These are phyloP conservation scores for Uloborus plumipes DNA, from an alignment of 2,888 invertebrate species.

Conservation along the genomic window DNA sequence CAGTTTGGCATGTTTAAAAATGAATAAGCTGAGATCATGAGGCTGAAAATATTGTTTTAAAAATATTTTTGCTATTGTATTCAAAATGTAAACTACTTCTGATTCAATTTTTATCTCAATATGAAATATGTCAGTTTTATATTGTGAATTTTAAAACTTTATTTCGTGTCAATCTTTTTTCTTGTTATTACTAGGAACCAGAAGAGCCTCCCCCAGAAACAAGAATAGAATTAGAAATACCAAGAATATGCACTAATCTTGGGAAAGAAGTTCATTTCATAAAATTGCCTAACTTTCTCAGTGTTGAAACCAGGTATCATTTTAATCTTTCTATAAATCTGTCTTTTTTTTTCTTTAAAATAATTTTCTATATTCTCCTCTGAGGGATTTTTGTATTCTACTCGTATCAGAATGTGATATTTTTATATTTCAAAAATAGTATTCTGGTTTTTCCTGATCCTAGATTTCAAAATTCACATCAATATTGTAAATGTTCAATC, in stretches of 20 bases:
- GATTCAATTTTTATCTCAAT: background rate
- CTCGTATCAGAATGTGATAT: no score
- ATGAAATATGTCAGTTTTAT: background rate
- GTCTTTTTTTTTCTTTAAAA: background rate
- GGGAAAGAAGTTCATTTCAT: slow-evolving; percentile 95
- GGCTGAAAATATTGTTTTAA: background rate
- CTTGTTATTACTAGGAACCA: slow-evolving; percentile 70
- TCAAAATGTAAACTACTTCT: background rate
- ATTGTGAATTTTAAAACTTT: background rate
- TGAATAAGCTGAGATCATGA: no score
- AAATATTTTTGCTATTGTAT: background rate
- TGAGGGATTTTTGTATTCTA: background rate
- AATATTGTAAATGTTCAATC: no score
- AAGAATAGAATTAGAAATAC: slow-evolving; percentile 95
- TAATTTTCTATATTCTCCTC: background rate
- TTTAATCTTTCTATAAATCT: background rate
- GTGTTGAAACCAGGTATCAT: slow-evolving; percentile 86
- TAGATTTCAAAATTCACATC: no score
- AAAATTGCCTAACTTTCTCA: slow-evolving; percentile 97
- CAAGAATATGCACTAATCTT: slow-evolving; percentile 91
- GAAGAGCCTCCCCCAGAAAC: slow-evolving; percentile 88
- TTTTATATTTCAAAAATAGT: no score
- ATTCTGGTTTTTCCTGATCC: no score
- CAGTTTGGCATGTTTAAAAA: no score
- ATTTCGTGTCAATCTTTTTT: background rate